Base-by-base conservation (phyloP, 2,113 vertebrate species). In the Menidia beryllina region DNA sequence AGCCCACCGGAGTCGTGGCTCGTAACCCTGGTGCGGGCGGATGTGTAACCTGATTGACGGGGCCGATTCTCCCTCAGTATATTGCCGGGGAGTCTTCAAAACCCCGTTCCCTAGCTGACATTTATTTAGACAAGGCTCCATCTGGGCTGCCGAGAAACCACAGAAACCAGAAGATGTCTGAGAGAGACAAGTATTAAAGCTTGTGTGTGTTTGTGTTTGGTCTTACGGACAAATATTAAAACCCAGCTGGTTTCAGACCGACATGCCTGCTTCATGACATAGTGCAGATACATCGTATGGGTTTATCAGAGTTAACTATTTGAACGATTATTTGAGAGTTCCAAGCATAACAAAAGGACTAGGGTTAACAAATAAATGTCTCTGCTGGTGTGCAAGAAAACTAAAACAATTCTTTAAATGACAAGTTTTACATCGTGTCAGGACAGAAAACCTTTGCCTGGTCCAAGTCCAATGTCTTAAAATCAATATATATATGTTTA, bases 81-180 rank as follows among this genome's bases (percentile, higher is more conserved):
- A 86, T 89, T 91, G 87, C 84, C 89, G 77, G 0, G 62, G 89
- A 53, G 49, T 78, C 66, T 72, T 76, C 0, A 52, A 70, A 73
- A 47, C 17, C 51, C 52, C 60, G 87, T 88, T 94, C 92, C 92
- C 86, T 82, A 94, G 90, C 94, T 93, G 92, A 95, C 79, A 94
- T 96, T 96, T 96, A 95, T 96, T 97, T 96, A 91, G 83, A 95
- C 91, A 95, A 95, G 92, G 82, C 88, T 92, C 90, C 74, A 89
- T 83, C 78, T 85, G 86, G 86, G 91, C 81, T 86, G 84, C 64
- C 1, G 41, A 80, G 86, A 83, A 90, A 70, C 79, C 81, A 34
- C 71, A 91, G 86, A 83, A 82, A 75, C 93, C 93, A 91, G 75
- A 79, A 1, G 67, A 84, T 91, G 92, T 94, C 91, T 93, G 93